These are phyloP conservation scores for Luperina nickerlii DNA, from an alignment of 2,888 invertebrate species.

Conservation along the genomic window DNA sequence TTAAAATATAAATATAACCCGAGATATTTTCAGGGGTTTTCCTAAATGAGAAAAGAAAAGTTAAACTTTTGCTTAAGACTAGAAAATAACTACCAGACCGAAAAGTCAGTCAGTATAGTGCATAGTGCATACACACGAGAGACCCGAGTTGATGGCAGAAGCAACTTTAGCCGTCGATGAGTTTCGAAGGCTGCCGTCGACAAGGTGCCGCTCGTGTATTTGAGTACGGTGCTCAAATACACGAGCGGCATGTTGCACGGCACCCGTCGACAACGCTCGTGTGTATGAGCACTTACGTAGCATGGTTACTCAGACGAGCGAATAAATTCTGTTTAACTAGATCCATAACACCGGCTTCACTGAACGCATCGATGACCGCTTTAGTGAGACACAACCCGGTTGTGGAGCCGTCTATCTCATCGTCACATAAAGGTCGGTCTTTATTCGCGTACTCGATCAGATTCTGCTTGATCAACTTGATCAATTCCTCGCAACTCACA, in stretches of 20 bases:
- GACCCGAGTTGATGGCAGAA: background rate
- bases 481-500: constrained; percentile 77
- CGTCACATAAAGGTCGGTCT: constrained; percentile 74
- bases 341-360: constrained; percentile 91
- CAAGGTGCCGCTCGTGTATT: background rate
- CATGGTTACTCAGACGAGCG: constrained; percentile 74
- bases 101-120: constrained; percentile 12
- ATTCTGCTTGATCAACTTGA: constrained; percentile 81
- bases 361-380: constrained; percentile 92
- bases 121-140: background rate
- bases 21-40: background rate
- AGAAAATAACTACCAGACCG: constrained; percentile 15
- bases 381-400: constrained; percentile 82
- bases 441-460: constrained; percentile 74
- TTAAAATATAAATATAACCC: constrained; percentile 2
- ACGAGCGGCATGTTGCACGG: background rate
- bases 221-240: background rate
- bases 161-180: background rate
- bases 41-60: constrained; percentile 18
- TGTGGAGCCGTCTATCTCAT: constrained; percentile 81
- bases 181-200: background rate
- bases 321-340: constrained; percentile 88
- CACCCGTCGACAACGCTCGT: background rate
- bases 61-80: constrained; percentile 45
- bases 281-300: background rate